A percentile compares a stretch with the other conserved stretches of the same genome.
Conservation (phyloP, 2,888 invertebrate genomes). For the Trachelus troglodyta region DNA sequence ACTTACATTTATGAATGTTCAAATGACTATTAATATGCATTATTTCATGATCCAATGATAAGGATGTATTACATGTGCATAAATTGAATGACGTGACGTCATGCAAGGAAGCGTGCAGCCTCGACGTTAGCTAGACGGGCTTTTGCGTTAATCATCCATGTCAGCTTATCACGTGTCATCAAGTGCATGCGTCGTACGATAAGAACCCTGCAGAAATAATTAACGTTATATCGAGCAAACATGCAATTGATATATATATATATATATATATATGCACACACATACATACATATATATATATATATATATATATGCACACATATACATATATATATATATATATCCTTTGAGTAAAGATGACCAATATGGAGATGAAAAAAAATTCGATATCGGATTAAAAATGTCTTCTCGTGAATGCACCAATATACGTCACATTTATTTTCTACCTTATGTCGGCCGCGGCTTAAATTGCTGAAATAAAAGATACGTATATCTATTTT, state of each 20-base stretch:
- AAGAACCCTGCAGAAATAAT: constrained; percentile 30
- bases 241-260: background rate
- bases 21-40: background rate
- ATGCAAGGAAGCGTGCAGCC: constrained; percentile 32
- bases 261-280: background rate
- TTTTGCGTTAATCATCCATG: constrained; percentile 32
- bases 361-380: background rate
- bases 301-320: background rate
- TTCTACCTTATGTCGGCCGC: background rate
- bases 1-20: background rate
- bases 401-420: background rate
- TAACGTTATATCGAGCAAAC: constrained; percentile 25
- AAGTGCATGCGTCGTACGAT: constrained; percentile 14
- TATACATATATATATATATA: too few relatives aligned
- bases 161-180: constrained; percentile 28
- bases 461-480: background rate
- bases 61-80: background rate
- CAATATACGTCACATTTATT: background rate
- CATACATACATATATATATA: too few relatives aligned
- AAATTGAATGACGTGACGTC: constrained; percentile 40
- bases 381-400: background rate
- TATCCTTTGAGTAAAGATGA: background rate
- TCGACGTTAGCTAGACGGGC: constrained; percentile 28
- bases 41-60: background rate
- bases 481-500: background rate